phyloP scores from a whole-genome alignment of 2,888 invertebrate species.

The Polydesmus complanatus region DNA sequence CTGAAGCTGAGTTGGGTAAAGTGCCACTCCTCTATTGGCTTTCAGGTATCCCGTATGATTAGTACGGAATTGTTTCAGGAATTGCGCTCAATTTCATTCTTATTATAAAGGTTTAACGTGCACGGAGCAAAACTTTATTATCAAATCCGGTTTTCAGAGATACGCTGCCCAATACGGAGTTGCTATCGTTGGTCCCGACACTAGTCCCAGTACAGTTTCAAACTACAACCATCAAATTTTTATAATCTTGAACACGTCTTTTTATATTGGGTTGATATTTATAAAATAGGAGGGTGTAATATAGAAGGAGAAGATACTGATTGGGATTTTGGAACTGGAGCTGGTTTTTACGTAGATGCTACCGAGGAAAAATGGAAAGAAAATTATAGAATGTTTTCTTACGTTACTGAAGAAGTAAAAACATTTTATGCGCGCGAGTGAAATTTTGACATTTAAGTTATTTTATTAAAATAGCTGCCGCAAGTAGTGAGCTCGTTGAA shows the following conservation, averaged over 20 bases:
- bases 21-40: constrained; percentile 80
- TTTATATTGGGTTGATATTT: too few relatives aligned
- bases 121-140: constrained; percentile 87
- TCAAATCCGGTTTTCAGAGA: constrained; percentile 88
- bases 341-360: constrained; percentile 92
- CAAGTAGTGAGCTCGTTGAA: constrained; percentile 51
- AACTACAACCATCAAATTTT: too few relatives aligned
- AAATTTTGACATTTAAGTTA: constrained; percentile 3
- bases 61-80: neutral
- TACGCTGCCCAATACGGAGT: constrained; percentile 74
- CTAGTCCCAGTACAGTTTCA: constrained; percentile 72
- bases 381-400: constrained; percentile 89
- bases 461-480: constrained; percentile 40
- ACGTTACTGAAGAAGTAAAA: constrained; percentile 62
- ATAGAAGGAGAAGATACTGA: constrained; percentile 80
- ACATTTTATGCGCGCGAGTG: neutral
- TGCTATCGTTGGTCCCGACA: constrained; percentile 85
- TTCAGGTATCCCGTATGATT: constrained; percentile 42
- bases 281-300: constrained; percentile 67
- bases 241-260: too few relatives aligned
- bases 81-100: neutral
- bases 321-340: constrained; percentile 90
- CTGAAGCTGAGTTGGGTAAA: constrained; percentile 44
- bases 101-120: constrained; percentile 39
- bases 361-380: constrained; percentile 77